phyloP scores from a whole-genome alignment of 2,797 vertebrate species.

The Novumbra hubbsi region DNA sequence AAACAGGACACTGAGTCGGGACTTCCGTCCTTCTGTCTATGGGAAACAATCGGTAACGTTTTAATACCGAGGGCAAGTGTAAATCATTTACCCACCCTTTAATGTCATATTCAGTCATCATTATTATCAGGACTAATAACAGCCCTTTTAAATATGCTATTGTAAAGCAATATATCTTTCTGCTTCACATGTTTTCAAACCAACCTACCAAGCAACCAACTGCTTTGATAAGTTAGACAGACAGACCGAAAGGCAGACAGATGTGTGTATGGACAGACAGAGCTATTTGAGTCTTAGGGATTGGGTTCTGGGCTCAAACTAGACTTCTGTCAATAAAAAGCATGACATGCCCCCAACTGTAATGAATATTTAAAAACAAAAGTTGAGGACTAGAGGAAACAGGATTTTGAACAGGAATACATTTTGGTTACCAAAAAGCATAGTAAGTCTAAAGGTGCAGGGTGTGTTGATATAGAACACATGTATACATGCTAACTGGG shows the following conservation, averaged over 20 bases:
- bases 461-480: not conserved
- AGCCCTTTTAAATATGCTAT: not conserved
- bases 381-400: not conserved
- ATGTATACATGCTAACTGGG: not conserved
- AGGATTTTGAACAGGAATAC: not conserved
- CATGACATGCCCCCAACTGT: too few relatives aligned
- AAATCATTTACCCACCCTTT: not conserved
- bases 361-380: not conserved
- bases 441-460: not conserved
- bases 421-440: not conserved
- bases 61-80: not conserved
- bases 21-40: slow-evolving; percentile 58
- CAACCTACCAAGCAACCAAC: not conserved
- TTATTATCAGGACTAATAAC: slow-evolving; percentile 26
- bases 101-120: not conserved
- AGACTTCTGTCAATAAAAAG: too few relatives aligned
- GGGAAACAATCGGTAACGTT: slow-evolving; percentile 1
- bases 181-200: not conserved
- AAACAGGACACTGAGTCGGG: slow-evolving; percentile 54
- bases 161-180: not conserved
- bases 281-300: too few relatives aligned
- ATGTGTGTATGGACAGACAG: too few relatives aligned
- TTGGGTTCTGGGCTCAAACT: too few relatives aligned
- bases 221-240: not conserved
- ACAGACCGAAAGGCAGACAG: too few relatives aligned